phyloP scores from a whole-genome alignment of 2,797 vertebrate species.

The Eupleurogrammus muticus region DNA sequence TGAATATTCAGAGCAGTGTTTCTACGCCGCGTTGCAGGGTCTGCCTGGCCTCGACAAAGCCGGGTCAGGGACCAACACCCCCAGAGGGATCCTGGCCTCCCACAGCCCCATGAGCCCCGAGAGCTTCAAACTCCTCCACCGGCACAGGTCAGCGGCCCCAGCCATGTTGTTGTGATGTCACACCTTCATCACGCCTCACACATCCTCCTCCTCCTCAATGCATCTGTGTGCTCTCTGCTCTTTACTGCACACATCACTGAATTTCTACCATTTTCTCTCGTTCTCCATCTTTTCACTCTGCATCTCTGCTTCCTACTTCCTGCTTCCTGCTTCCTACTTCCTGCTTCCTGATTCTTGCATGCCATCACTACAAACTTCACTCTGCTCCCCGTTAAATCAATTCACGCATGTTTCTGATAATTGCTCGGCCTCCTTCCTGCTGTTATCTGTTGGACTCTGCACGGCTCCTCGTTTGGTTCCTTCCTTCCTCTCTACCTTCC shows the following conservation, averaged over 20 bases:
- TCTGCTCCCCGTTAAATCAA: neutral
- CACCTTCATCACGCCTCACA: constrained; percentile 4
- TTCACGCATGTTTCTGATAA: constrained; percentile 26
- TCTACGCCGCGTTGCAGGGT: constrained; percentile 87
- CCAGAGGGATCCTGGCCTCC: constrained; percentile 88
- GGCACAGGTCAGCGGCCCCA: constrained; percentile 88
- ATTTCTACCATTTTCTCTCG: constrained; percentile 14
- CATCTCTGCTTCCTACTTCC: neutral
- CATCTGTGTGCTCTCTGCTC: neutral
- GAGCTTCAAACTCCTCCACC: constrained; percentile 92
- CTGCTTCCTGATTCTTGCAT: constrained; percentile 13
- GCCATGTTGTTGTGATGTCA: neutral
- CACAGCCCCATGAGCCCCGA: constrained; percentile 95
- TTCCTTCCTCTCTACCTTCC: neutral
- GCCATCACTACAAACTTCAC: neutral
- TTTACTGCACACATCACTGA: constrained; percentile 19
- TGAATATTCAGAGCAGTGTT: constrained; percentile 75
- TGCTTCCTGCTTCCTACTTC: no score
- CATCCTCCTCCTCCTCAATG: constrained; percentile 3
- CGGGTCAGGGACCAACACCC: constrained; percentile 85
- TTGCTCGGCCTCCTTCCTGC: neutral
- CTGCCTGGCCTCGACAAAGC: constrained; percentile 92
- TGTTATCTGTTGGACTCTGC: constrained; percentile 23
- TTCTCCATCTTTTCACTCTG: neutral
- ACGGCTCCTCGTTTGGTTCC: neutral